Conservation (phyloP, 2,888 invertebrate species). For the Argyresthia goedartella region DNA sequence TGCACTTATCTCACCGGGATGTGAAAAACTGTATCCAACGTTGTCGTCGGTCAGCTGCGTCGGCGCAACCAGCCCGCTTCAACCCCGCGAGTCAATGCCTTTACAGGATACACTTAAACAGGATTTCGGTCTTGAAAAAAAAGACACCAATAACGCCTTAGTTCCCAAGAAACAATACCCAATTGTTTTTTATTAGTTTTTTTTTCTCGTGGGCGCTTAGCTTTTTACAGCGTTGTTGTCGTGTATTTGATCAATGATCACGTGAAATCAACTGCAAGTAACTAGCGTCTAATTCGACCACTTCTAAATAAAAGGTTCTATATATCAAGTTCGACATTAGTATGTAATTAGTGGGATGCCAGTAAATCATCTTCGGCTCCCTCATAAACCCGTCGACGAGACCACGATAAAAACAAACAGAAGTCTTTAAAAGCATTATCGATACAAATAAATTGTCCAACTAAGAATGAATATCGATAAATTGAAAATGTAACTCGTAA, state of each 20-base stretch:
- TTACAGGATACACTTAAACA: conserved; percentile 42
- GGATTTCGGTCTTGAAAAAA: conserved; percentile 45
- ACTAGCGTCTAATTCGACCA: conserved; percentile 1
- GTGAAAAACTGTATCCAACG: conserved; percentile 60
- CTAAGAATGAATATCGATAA: conserved; percentile 61
- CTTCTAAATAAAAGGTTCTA: conserved; percentile 1
- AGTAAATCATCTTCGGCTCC: conserved; percentile 28
- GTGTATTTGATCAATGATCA: conserved; percentile 3
- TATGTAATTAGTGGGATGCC: conserved; percentile 31
- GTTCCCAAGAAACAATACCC: conserved; percentile 38
- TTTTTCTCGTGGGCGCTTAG: background rate
- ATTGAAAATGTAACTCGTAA: conserved; percentile 63
- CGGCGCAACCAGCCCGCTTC: conserved; percentile 28
- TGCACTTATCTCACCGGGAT: conserved; percentile 68
- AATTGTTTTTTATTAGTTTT: background rate
- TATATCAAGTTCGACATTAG: conserved; percentile 18
- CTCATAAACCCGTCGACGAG: conserved; percentile 41
- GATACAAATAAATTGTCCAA: conserved; percentile 61
- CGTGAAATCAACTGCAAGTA: background rate
- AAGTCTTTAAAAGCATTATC: conserved; percentile 56
- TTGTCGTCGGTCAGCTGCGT: conserved; percentile 58
- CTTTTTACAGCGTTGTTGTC: background rate
- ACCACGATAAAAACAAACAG: conserved; percentile 49
- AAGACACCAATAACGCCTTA: conserved; percentile 34
- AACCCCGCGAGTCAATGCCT: conserved; percentile 1